Evolutionary conservation across 1,140 invertebrate genomes (phyloP).

Genomic region (Archegozetes longisetosus): DNA sequence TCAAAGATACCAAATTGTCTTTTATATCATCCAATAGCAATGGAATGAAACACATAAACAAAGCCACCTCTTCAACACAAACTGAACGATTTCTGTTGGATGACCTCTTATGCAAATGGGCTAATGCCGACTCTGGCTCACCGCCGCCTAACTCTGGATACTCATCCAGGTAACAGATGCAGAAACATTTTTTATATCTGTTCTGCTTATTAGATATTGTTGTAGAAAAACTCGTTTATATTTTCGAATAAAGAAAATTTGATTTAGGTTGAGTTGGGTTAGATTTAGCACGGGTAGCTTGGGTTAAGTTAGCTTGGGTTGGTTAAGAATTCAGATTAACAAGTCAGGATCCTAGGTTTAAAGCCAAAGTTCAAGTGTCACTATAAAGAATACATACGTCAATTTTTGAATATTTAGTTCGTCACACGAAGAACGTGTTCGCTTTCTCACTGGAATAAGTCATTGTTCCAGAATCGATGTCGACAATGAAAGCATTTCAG

Average conservation of each 20-base stretch:
- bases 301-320: too few species aligned
- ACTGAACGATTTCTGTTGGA: conserved; percentile 7
- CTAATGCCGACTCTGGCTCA: conserved; percentile 13
- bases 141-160: conserved; percentile 19
- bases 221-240: too few species aligned
- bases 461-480: not conserved
- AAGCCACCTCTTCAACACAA: conserved; percentile 14
- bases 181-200: too few species aligned
- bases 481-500: conserved; percentile 15
- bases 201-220: too few species aligned
- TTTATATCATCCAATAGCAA: not conserved
- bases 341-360: too few species aligned
- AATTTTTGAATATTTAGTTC: too few species aligned
- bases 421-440: conserved; percentile 17
- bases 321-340: too few species aligned
- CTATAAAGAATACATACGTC: too few species aligned
- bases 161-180: conserved; percentile 11
- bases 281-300: too few species aligned
- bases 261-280: too few species aligned
- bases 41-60: not conserved
- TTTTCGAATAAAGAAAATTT: too few species aligned
- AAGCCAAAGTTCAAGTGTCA: too few species aligned
- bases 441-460: conserved; percentile 14
- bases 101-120: conserved; percentile 9
- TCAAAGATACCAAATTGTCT: not conserved